Percentiles rank a stretch among this genome's conserved stretches.
Conservation (phyloP, 2,113 vertebrate genomes). For the Alligator mississippiensis region DNA sequence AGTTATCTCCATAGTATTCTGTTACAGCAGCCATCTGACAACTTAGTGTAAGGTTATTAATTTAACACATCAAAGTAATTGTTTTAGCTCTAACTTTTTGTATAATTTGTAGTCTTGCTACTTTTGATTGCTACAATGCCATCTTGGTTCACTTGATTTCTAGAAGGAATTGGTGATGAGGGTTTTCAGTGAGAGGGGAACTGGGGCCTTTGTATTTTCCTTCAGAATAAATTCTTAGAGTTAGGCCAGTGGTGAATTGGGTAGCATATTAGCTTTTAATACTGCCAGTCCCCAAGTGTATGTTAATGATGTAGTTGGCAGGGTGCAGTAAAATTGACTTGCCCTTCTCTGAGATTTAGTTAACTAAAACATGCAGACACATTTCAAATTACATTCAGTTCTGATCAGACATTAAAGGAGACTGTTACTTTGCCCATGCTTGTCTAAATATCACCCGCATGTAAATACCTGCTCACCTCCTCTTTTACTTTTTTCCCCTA, state of each 20-base stretch:
- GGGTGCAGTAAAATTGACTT: neutral
- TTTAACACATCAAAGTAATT: neutral
- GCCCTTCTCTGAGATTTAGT: neutral
- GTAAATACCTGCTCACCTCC: neutral
- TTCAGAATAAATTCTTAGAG: constrained; percentile 6
- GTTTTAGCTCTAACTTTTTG: neutral
- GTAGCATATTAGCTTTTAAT: neutral
- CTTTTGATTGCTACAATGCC: neutral
- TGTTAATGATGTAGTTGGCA: neutral
- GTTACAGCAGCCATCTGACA: neutral
- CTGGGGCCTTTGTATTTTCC: neutral
- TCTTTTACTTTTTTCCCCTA: neutral
- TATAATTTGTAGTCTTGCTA: neutral
- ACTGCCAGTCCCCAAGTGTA: neutral
- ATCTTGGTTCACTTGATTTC: neutral
- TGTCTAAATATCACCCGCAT: neutral
- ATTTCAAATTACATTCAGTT: too few species aligned
- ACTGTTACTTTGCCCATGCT: too few species aligned
- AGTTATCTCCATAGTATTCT: neutral
- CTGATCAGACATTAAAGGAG: too few species aligned
- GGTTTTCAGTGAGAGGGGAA: neutral
- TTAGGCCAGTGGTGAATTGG: neutral
- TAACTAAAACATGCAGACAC: neutral
- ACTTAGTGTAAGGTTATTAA: neutral
- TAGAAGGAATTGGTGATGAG: neutral